These are phyloP conservation scores for Ephestia elutella DNA, from an alignment of 1,140 invertebrate species.

Conservation along the genomic window DNA sequence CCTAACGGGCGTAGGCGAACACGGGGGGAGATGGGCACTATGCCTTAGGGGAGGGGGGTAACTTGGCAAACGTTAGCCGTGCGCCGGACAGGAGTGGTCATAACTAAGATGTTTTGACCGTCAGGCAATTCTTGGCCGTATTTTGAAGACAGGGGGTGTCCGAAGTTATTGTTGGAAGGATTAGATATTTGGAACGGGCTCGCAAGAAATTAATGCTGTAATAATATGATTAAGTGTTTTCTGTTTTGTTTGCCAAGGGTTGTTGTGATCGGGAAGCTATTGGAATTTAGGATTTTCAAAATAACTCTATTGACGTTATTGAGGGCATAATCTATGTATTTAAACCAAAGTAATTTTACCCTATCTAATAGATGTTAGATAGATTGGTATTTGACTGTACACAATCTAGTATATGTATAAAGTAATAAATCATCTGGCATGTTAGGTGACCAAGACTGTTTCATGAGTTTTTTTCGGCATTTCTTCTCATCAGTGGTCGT, in stretches of 20 bases:
- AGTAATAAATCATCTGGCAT: no score
- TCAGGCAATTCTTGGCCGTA: constrained; percentile 66
- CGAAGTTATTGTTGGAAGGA: constrained; percentile 44
- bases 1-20: constrained; percentile 8
- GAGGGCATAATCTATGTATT: no score
- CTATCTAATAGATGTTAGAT: no score
- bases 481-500: no score
- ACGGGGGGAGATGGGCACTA: constrained; percentile 29
- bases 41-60: constrained; percentile 45
- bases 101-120: constrained; percentile 73
- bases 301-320: neutral
- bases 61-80: constrained; percentile 69
- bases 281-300: no score
- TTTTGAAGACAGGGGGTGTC: constrained; percentile 58
- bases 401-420: no score
- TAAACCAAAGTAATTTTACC: no score
- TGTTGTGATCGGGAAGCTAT: constrained; percentile 3
- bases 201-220: constrained; percentile 41
- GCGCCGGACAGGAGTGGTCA: constrained; percentile 68
- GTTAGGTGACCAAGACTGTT: no score
- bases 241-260: constrained; percentile 10
- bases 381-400: no score
- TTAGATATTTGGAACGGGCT: constrained; percentile 31
- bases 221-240: constrained; percentile 41
- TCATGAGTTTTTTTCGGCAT: no score